Percentiles rank a stretch among this genome's conserved stretches.
Conservation (phyloP, 1,140 invertebrate genomes). For the Rhagoletis pomonella region DNA sequence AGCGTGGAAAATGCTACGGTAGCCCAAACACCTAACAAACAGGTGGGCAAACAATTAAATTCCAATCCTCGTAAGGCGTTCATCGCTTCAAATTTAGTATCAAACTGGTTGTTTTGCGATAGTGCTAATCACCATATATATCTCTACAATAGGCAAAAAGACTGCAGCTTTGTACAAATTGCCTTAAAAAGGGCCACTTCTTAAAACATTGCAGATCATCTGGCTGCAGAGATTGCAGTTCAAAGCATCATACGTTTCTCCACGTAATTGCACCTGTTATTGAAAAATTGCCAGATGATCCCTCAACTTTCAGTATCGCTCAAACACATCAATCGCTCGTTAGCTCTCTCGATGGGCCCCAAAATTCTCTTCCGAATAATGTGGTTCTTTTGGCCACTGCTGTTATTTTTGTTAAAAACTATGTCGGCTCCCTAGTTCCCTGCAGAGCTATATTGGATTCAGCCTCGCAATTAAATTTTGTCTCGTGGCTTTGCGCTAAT, state of each 20-base stretch:
- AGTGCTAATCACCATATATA: neutral
- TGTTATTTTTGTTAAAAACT: neutral
- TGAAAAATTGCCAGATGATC: neutral
- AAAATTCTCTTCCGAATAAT: neutral
- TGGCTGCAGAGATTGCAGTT: neutral
- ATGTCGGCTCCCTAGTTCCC: no score
- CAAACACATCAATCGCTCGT: no score
- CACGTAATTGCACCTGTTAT: neutral
- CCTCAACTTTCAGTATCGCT: neutral
- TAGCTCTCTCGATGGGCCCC: no score
- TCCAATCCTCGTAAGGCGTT: no score
- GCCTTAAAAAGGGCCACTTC: no score
- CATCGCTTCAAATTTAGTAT: neutral
- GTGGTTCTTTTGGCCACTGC: slow-evolving; percentile 9
- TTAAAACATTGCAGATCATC: no score
- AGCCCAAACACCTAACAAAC: neutral
- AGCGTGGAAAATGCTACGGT: neutral
- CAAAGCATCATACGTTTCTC: slow-evolving; percentile 22
- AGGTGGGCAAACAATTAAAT: neutral
- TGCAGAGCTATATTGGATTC: no score
- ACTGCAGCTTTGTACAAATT: no score
- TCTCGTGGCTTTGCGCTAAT: no score
- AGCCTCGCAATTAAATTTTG: no score
- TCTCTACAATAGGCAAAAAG: neutral
- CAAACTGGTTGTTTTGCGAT: neutral